Percentiles rank a stretch among this genome's conserved stretches.
Evolutionary conservation across 1,140 invertebrate species (phyloP).

Genomic region (Bombus impatiens): DNA sequence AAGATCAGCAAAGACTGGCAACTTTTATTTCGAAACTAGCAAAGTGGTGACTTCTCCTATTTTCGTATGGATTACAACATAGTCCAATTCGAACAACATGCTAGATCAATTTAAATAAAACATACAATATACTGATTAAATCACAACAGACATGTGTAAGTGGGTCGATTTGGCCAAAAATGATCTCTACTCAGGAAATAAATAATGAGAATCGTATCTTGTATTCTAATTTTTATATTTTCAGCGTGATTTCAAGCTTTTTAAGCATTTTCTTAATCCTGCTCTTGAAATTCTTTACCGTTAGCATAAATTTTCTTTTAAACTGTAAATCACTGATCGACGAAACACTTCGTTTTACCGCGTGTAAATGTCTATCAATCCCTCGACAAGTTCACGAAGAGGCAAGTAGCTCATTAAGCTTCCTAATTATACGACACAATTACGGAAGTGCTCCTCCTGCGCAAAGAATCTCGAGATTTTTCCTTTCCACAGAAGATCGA

Average conservation of each 20-base stretch:
- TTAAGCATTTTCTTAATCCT: neutral
- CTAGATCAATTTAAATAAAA: no score
- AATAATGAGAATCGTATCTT: no score
- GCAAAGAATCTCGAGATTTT: neutral
- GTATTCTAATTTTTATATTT: no score
- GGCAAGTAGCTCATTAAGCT: slow-evolving; percentile 53
- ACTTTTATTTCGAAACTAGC: no score
- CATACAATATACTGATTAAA: no score
- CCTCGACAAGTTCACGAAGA: slow-evolving; percentile 18
- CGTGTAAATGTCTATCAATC: slow-evolving; percentile 60
- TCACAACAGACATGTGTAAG: no score
- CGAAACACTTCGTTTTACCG: neutral
- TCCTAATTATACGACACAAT: slow-evolving; percentile 49
- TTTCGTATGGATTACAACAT: no score
- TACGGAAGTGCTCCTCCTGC: neutral
- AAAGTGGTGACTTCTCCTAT: no score
- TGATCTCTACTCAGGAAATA: no score
- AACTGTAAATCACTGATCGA: neutral
- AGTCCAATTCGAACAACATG: no score
- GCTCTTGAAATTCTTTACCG: neutral
- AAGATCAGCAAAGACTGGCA: no score
- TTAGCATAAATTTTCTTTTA: neutral
- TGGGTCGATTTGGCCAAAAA: no score
- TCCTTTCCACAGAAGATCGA: neutral
- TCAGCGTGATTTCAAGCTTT: neutral